A percentile compares a stretch with the other conserved stretches of the same genome.
phyloP scores from a whole-genome alignment of 2,888 invertebrate genomes.

The Catocala sponsa region DNA sequence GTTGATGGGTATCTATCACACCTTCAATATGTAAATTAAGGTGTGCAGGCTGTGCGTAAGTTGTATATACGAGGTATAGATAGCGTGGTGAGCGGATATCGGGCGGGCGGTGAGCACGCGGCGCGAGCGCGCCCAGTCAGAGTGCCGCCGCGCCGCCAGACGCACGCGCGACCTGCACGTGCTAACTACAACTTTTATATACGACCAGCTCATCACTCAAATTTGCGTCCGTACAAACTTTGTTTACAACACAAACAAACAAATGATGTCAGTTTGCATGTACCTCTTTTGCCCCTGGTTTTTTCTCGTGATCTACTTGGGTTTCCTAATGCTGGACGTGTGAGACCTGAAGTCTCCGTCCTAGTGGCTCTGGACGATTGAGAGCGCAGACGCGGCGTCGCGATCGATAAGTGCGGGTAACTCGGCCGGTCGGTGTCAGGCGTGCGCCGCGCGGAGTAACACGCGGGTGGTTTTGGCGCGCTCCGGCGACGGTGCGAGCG shows the following conservation, averaged over 20 bases:
- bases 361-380: conserved; percentile 55
- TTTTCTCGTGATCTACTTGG: conserved; percentile 90
- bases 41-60: conserved; percentile 74
- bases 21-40: conserved; percentile 77
- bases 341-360: conserved; percentile 68
- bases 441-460: conserved; percentile 68
- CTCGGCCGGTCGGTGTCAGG: conserved; percentile 59
- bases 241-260: conserved; percentile 54
- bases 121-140: conserved; percentile 86
- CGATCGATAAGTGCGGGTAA: conserved; percentile 73
- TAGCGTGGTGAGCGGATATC: conserved; percentile 81
- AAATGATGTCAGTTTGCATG: conserved; percentile 88
- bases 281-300: conserved; percentile 91
- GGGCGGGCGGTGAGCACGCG: conserved; percentile 81
- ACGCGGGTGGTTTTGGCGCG: conserved; percentile 75
- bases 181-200: conserved; percentile 63
- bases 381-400: conserved; percentile 80
- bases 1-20: conserved; percentile 55
- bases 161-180: conserved; percentile 84
- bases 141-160: conserved; percentile 87
- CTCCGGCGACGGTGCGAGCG: conserved; percentile 74
- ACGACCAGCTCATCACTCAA: conserved; percentile 74
- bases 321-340: conserved; percentile 90
- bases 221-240: conserved; percentile 59
- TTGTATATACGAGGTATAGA: conserved; percentile 69